Percentiles rank a stretch among this genome's conserved stretches.
These are phyloP conservation scores for Streptopelia turtur DNA, from an alignment of 2,797 vertebrate genomes.

Conservation along the genomic window DNA sequence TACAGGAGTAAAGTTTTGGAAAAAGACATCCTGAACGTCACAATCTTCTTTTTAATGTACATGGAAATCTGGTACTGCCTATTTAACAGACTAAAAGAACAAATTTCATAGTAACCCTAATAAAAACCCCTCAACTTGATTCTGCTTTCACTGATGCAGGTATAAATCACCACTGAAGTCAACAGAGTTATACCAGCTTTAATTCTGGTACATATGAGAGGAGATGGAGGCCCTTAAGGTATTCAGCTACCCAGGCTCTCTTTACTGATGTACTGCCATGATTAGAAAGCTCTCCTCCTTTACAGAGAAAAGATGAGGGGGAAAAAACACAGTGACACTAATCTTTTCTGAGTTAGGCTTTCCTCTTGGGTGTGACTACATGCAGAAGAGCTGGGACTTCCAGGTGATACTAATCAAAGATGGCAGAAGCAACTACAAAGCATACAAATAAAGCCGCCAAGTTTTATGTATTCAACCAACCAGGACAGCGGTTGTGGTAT, in stretches of 20 bases:
- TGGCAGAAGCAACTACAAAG: constrained; percentile 63
- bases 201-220: constrained; percentile 11
- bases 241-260: constrained; percentile 28
- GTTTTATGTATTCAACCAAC: constrained; percentile 40
- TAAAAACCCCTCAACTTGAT: background rate
- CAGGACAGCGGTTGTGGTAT: background rate
- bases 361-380: constrained; percentile 67
- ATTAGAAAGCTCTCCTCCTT: constrained; percentile 66
- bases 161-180: constrained; percentile 3
- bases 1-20: background rate
- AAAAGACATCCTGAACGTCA: background rate
- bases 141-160: background rate
- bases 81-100: background rate
- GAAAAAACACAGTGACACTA: constrained; percentile 63
- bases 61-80: background rate
- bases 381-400: constrained; percentile 59
- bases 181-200: constrained; percentile 35
- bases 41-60: background rate
- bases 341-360: constrained; percentile 63
- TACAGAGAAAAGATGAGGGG: constrained; percentile 47
- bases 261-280: constrained; percentile 40
- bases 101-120: background rate
- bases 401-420: constrained; percentile 64
- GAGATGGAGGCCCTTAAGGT: constrained; percentile 53
- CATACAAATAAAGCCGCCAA: constrained; percentile 59